Percentiles rank a stretch among this genome's conserved stretches.
Conservation (phyloP, 2,888 invertebrate genomes). For the Conomelus anceps region DNA sequence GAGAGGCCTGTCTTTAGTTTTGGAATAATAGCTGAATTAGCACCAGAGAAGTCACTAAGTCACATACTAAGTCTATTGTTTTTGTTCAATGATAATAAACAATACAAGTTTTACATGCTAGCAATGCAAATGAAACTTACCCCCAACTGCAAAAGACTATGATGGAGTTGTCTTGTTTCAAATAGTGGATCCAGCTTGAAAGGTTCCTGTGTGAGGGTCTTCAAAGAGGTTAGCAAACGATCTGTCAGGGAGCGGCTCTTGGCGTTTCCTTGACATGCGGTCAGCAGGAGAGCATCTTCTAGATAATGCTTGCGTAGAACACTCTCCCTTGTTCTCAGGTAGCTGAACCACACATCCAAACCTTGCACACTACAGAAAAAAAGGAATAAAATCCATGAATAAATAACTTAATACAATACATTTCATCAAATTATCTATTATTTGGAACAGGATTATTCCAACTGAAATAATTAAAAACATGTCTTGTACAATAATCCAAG, state of each 20-base stretch:
- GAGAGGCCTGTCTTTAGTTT: too few species aligned
- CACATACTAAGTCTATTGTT: too few species aligned
- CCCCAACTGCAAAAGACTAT: conserved; percentile 56
- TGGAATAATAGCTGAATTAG: too few species aligned
- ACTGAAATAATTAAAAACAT: not conserved
- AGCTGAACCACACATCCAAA: conserved; percentile 86
- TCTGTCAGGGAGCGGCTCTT: conserved; percentile 56
- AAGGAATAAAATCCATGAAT: not conserved
- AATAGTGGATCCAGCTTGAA: conserved; percentile 76
- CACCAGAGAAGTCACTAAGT: too few species aligned
- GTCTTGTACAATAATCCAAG: not conserved
- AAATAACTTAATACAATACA: not conserved
- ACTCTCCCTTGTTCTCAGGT: conserved; percentile 74
- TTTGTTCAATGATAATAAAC: not conserved
- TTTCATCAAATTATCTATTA: not conserved
- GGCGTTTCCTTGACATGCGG: conserved; percentile 53
- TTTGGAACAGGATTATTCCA: not conserved
- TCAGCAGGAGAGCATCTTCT: conserved; percentile 62
- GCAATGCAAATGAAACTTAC: conserved; percentile 26
- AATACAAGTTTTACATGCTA: not conserved
- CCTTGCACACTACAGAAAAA: conserved; percentile 59
- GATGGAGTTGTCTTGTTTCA: conserved; percentile 67
- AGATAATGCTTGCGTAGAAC: conserved; percentile 74
- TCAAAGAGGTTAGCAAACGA: conserved; percentile 66
- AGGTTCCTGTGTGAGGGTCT: conserved; percentile 70